Evolutionary conservation across 1,140 invertebrate genomes (phyloP).

Genomic region (Tenebrio molitor): DNA sequence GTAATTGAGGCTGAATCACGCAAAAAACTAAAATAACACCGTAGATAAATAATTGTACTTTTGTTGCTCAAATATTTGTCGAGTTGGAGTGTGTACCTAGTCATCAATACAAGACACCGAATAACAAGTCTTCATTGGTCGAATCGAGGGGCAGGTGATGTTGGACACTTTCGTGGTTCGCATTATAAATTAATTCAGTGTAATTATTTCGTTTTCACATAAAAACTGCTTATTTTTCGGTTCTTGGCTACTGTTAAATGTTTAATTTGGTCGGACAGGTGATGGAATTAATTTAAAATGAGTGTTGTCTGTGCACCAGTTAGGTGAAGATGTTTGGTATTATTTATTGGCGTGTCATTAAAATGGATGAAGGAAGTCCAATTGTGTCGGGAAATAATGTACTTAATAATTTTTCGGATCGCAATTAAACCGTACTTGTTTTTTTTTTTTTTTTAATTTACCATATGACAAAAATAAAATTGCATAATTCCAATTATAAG

Average conservation of each 20-base stretch:
- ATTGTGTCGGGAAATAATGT: too few relatives aligned
- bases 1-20: too few relatives aligned
- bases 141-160: constrained; percentile 15
- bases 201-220: constrained; percentile 33
- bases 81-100: too few relatives aligned
- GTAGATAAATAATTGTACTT: too few relatives aligned
- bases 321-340: neutral
- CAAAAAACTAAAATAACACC: too few relatives aligned
- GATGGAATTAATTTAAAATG: constrained; percentile 33
- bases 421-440: too few relatives aligned
- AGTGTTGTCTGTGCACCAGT: neutral
- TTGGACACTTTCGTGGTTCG: constrained; percentile 1
- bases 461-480: too few relatives aligned
- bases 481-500: neutral
- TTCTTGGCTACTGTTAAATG: constrained; percentile 12
- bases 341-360: constrained; percentile 12
- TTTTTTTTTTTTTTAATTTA: too few relatives aligned
- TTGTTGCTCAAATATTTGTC: too few relatives aligned
- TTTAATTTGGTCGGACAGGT: constrained; percentile 9
- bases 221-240: constrained; percentile 20
- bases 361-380: too few relatives aligned
- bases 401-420: constrained; percentile 1
- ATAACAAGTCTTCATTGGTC: neutral
- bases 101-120: too few relatives aligned
- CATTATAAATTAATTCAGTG: constrained; percentile 21